Percentiles rank a stretch among this genome's conserved stretches.
These are phyloP conservation scores for Remorina albescens DNA, from an alignment of 2,797 vertebrate genomes.

Conservation along the genomic window DNA sequence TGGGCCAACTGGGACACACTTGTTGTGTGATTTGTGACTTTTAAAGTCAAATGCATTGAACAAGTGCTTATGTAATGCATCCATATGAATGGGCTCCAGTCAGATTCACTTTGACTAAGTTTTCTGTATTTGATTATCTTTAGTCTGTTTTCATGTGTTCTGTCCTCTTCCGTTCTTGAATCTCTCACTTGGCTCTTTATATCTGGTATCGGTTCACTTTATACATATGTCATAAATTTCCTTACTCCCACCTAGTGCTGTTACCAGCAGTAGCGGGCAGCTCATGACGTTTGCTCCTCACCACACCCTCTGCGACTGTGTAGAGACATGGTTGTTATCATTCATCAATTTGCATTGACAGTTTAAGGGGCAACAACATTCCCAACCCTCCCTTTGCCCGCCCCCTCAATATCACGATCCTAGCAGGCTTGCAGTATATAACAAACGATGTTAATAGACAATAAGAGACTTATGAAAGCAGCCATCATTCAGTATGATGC, in stretches of 20 bases:
- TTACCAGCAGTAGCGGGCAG: neutral
- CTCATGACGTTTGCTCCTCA: neutral
- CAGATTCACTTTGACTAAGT: too few relatives aligned
- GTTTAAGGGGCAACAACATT: neutral
- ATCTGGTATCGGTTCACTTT: neutral
- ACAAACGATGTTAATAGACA: slow-evolving; percentile 12
- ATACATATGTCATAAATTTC: neutral
- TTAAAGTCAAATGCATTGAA: too few relatives aligned
- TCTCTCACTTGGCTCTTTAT: slow-evolving; percentile 6
- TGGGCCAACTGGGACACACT: too few relatives aligned
- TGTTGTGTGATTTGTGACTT: too few relatives aligned
- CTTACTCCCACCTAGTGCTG: too few relatives aligned
- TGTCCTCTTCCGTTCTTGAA: too few relatives aligned
- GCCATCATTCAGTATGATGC: slow-evolving; percentile 3
- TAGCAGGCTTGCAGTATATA: neutral
- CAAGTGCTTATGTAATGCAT: too few relatives aligned
- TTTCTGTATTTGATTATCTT: too few relatives aligned
- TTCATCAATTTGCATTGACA: slow-evolving; percentile 18
- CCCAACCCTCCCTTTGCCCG: neutral
- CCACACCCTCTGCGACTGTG: neutral
- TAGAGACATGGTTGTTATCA: slow-evolving; percentile 14
- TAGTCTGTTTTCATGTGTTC: too few relatives aligned
- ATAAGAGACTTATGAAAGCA: slow-evolving; percentile 6
- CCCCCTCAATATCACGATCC: neutral
- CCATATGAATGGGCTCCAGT: too few relatives aligned